These are phyloP conservation scores for Dryocosmus kuriphilus DNA, from an alignment of 2,888 invertebrate species.

Conservation along the genomic window DNA sequence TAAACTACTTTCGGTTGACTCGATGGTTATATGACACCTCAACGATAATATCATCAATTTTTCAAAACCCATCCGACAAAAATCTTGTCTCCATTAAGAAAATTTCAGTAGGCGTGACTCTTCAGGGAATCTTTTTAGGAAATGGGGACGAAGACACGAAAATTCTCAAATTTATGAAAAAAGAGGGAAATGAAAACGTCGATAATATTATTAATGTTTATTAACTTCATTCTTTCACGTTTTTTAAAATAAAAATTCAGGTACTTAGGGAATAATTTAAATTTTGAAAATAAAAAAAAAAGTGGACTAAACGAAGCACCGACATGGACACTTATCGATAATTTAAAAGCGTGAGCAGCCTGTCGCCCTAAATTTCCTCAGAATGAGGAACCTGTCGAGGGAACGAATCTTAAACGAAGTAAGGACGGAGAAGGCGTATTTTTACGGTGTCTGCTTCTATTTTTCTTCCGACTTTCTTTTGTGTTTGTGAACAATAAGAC, in stretches of 20 bases:
- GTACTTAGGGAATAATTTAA: not conserved
- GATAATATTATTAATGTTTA: no score
- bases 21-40: slow-evolving; percentile 53
- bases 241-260: not conserved
- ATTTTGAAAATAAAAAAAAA: not conserved
- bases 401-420: slow-evolving; percentile 62
- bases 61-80: slow-evolving; percentile 57
- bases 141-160: not conserved
- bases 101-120: not conserved
- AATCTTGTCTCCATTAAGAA: slow-evolving; percentile 43
- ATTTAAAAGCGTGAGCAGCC: slow-evolving; percentile 41
- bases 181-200: not conserved
- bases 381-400: slow-evolving; percentile 44
- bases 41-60: slow-evolving; percentile 61
- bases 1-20: not conserved
- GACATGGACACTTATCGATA: slow-evolving; percentile 17
- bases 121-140: not conserved
- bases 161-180: not conserved
- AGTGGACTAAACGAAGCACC: not conserved
- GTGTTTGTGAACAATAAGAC: slow-evolving; percentile 51
- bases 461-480: slow-evolving; percentile 53
- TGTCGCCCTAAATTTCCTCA: slow-evolving; percentile 23
- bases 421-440: slow-evolving; percentile 54
- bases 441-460: slow-evolving; percentile 41
- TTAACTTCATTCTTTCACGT: no score